Percentiles rank a stretch among this genome's conserved stretches.
phyloP scores from a whole-genome alignment of 2,113 vertebrate genomes.

The Phodopus roborovskii region DNA sequence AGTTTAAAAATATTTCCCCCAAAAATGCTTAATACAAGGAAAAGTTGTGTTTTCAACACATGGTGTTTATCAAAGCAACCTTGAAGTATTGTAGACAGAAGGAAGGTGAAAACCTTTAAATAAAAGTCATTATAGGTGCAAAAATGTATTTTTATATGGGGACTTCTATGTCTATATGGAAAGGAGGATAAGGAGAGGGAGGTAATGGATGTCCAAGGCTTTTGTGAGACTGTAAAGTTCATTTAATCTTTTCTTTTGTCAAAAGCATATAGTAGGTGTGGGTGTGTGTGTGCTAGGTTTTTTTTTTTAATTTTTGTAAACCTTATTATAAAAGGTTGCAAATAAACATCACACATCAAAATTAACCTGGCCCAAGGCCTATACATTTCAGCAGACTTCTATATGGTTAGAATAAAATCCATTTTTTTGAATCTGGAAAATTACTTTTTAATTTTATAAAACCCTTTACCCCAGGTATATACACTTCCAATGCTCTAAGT shows the following conservation, averaged over 20 bases:
- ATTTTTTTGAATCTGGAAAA: neutral
- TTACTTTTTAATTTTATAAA: neutral
- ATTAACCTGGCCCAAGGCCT: neutral
- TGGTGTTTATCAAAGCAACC: conserved; percentile 42
- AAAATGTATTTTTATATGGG: conserved; percentile 27
- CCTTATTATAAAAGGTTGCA: neutral
- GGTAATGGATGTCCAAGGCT: neutral
- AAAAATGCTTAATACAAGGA: conserved; percentile 62
- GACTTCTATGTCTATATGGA: conserved; percentile 21
- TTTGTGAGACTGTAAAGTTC: conserved; percentile 29
- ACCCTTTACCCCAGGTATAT: neutral
- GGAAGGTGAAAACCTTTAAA: conserved; percentile 62
- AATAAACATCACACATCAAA: neutral
- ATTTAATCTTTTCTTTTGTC: conserved; percentile 22
- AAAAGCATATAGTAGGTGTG: neutral
- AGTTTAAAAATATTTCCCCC: conserved; percentile 61
- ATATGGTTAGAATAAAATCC: too few species aligned
- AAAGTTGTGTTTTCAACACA: conserved; percentile 65
- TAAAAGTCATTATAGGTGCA: conserved; percentile 26
- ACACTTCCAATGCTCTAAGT: neutral
- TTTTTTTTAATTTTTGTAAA: neutral
- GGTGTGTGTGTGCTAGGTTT: neutral
- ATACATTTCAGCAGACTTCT: neutral
- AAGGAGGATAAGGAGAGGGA: conserved; percentile 43
- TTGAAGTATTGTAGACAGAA: conserved; percentile 59